Evolutionary conservation across 1,140 invertebrate genomes (phyloP), one percentile per base, ranked within the genome.

Genomic region (Gerris buenoi): DNA sequence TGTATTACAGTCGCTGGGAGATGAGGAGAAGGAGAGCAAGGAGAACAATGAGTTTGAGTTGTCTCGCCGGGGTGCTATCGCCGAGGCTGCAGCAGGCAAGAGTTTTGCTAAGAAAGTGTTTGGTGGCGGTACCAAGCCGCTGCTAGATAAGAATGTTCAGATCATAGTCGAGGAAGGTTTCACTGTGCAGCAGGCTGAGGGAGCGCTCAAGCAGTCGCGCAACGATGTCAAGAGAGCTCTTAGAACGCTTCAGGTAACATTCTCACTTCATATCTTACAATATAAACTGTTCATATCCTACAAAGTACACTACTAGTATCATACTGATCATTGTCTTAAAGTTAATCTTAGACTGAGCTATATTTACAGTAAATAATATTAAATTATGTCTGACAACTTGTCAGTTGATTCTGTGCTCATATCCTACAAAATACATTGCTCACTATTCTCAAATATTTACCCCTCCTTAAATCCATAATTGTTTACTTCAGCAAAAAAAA

Each of bases 11-110:
- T 73, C 74, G 1, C 65, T 74, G 28, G 72, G 68, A 56, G 67
- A 69, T 64, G 27, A 64, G 60, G 64, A 58, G 1, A 71, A 58
- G 70, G 67, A 68, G 2, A 67, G 26, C 29, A 72, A 69, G 56
- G 71, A 75, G 33, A 86, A 90, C 77, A 82, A 84, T 22, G 91
- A 93, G 74, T 95, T 95, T 80, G 89, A 92, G 76, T 81, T 85
- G 22, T 89, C 91, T 75, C 81, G 91, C 67, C 87, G 88, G 71
- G 90, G 89, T 71, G 90, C 89, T 0, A 93, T 95, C 75, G 90
- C 90, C 23, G 89, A 91, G 76, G 90, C 89, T 65, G 85, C 86
- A 61, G 59, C 22, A 27, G 29, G 29, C 5, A 86, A 85, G 65
- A 83, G 88, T 69, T 86, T 78, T n/a, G 80, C 78, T 61, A 79